phyloP scores from a whole-genome alignment of 2,888 invertebrate genomes.

The Polietes domitor region DNA sequence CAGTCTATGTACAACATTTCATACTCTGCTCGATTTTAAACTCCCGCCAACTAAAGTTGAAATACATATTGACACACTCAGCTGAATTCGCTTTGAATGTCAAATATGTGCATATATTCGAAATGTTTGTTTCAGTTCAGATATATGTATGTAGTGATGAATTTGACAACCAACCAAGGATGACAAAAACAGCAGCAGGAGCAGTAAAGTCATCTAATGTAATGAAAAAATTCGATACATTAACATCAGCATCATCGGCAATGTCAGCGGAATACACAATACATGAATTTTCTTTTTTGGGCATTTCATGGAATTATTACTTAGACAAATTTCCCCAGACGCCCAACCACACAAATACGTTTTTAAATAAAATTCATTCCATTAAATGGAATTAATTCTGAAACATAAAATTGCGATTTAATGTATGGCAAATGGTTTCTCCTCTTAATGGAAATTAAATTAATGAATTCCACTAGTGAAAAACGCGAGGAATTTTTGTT shows the following conservation, averaged over 20 bases:
- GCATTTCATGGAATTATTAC: conserved; percentile 17
- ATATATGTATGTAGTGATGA: not conserved
- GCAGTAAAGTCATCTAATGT: conserved; percentile 27
- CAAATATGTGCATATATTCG: not conserved
- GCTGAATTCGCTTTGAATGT: not conserved
- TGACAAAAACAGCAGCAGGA: not conserved
- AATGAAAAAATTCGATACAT: conserved; percentile 37
- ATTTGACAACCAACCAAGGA: not conserved
- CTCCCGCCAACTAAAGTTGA: not conserved
- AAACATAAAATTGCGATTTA: not conserved
- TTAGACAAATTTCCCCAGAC: conserved; percentile 23
- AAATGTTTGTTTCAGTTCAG: not conserved
- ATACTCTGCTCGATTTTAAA: not conserved
- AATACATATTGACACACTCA: not conserved
- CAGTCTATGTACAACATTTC: too few relatives aligned
- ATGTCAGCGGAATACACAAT: not conserved
- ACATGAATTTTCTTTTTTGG: conserved; percentile 12
- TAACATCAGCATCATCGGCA: not conserved
- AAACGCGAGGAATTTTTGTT: too few relatives aligned
- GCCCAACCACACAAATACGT: not conserved
- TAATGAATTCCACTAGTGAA: not conserved
- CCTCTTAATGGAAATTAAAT: not conserved
- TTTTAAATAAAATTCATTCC: conserved; percentile 21
- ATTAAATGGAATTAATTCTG: conserved; percentile 10
- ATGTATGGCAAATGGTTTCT: not conserved